These are phyloP conservation scores for Schlechtendalia chinensis DNA, from an alignment of 1,140 invertebrate species.

Conservation along the genomic window DNA sequence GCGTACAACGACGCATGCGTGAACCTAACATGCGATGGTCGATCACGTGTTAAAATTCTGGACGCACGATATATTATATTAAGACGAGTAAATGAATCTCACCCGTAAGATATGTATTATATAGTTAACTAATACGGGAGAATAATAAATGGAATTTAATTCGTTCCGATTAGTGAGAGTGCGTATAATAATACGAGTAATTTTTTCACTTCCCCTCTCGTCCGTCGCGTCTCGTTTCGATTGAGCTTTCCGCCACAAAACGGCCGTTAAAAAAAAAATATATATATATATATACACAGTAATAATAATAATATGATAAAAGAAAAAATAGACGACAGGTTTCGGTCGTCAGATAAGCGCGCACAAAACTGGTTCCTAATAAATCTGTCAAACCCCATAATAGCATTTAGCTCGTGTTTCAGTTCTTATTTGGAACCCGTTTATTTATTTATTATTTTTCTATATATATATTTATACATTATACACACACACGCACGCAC, in stretches of 20 bases:
- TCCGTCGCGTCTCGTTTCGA: background rate
- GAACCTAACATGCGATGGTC: background rate
- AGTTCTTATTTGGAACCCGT: constrained; percentile 48
- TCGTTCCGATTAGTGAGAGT: constrained; percentile 1
- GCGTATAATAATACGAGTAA: background rate
- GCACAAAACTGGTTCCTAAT: constrained; percentile 47
- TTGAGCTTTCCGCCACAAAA: constrained; percentile 47
- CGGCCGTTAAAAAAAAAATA: constrained; percentile 26
- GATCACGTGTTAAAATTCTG: constrained; percentile 4
- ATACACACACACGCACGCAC: background rate
- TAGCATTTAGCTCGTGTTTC: constrained; percentile 45
- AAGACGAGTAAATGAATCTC: background rate
- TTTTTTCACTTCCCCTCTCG: background rate
- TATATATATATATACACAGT: background rate
- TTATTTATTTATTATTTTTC: constrained; percentile 48
- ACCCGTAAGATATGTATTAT: background rate
- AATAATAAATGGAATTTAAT: constrained; percentile 32
- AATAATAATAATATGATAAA: constrained; percentile 3
- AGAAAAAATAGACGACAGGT: constrained; percentile 30
- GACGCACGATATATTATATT: background rate
- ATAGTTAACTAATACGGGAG: background rate
- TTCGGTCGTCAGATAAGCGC: constrained; percentile 42
- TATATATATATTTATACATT: background rate
- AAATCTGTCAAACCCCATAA: constrained; percentile 48
- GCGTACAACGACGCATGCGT: background rate